Percentiles rank a stretch among this genome's conserved stretches.
Conservation (phyloP, 2,797 vertebrate genomes). For the Aplochiton taeniatus region DNA sequence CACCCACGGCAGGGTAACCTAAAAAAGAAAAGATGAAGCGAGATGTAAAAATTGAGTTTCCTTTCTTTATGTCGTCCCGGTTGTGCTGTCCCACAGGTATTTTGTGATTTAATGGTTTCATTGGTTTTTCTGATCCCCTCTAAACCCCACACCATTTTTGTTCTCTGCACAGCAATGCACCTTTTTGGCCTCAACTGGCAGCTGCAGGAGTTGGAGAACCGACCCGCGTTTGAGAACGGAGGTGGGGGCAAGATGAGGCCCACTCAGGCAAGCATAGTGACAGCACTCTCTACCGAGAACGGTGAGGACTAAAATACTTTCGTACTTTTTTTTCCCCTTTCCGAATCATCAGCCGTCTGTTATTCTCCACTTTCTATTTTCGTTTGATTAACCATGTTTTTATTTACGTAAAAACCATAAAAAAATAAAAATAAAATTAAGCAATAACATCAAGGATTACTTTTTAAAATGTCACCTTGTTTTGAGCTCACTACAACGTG, state of each 20-base stretch:
- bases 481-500: no score
- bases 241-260: conserved; percentile 88
- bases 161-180: conserved; percentile 89
- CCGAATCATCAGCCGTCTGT: no score
- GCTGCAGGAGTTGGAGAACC: conserved; percentile 94
- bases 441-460: no score
- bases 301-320: conserved; percentile 78
- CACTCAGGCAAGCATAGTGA: conserved; percentile 86
- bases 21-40: conserved; percentile 28
- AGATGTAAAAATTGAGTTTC: conserved; percentile 42
- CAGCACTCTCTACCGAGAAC: conserved; percentile 85
- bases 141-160: conserved; percentile 33
- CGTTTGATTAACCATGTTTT: no score
- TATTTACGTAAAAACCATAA: no score
- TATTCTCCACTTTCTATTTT: no score
- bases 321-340: no score
- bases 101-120: conserved; percentile 55
- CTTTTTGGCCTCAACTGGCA: conserved; percentile 99
- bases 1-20: conserved; percentile 30
- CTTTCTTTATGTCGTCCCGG: conserved; percentile 25
- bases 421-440: no score
- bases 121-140: conserved; percentile 26
- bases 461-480: no score
- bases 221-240: conserved; percentile 92
- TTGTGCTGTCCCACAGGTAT: conserved; percentile 45